Base-by-base conservation (phyloP, 2,888 invertebrate species). In the Hermodice carunculata region DNA sequence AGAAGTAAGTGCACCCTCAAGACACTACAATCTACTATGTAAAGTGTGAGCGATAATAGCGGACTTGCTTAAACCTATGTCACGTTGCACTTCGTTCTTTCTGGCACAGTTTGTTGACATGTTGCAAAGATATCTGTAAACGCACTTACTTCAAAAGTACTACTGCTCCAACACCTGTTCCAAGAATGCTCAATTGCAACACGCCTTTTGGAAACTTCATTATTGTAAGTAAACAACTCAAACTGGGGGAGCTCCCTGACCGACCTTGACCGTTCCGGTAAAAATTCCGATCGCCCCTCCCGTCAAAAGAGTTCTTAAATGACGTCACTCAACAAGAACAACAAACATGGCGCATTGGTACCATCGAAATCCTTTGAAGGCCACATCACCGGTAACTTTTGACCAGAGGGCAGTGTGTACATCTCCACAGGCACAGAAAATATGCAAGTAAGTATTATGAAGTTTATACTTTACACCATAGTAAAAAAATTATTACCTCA, bases 331-430 rank as follows among this genome's bases (percentile, higher is more conserved):
- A n/a, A 40, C 29, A 34, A 51, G 22, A 60, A 22, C 60, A 60
- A 60, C 60, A 60, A 65, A 11, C 37, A 89, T 89, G 89, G 84
- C 89, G 66, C 88, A 89, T 74, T 91, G 91, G 91, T 91, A 91
- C 84, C 91, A 91, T 79, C 86, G 91, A 69, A 90, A 90, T 78
- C 88, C 89, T 2, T 77, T 91, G 11, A 91, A 91, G 81, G 89
- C 90, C 1, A 90, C 90, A 11, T 86, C 87, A 17, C 76, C 81
- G 32, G 84, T 85, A 1, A 87, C 86, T 69, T 89, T 88, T 81
- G 88, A 89, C 57, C 75, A 89, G 63, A 86, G 87, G 72, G 84
- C 87, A 57, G 86, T 88, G 22, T 83, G 87, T n/a, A 85, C 86
- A 22, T 88, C 87, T 61, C 84, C 86, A 63, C 82, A 86, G 61